A percentile compares a stretch with the other conserved stretches of the same genome.
phyloP scores from a whole-genome alignment of 2,888 invertebrate genomes.

The Drosophila lacicola region DNA sequence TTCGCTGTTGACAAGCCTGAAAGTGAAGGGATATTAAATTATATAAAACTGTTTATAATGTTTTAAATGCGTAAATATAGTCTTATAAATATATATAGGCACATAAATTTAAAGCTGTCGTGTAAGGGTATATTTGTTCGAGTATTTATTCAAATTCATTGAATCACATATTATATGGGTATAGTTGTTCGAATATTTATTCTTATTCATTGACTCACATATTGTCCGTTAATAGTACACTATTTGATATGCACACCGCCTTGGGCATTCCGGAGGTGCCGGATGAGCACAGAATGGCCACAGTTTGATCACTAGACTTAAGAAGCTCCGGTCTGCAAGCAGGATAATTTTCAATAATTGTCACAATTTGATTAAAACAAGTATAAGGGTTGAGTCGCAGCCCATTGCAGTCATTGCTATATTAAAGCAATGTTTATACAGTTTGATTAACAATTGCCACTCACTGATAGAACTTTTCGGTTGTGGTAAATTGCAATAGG shows the following conservation, averaged over 20 bases:
- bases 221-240: constrained; percentile 45
- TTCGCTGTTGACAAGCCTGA: constrained; percentile 48
- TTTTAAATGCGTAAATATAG: too few relatives aligned
- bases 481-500: constrained; percentile 39
- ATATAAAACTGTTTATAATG: too few relatives aligned
- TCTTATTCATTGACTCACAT: constrained; percentile 35
- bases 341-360: neutral
- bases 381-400: too few relatives aligned
- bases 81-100: too few relatives aligned
- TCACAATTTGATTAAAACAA: too few relatives aligned
- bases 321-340: constrained; percentile 46
- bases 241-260: constrained; percentile 63
- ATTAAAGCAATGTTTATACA: neutral
- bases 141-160: neutral
- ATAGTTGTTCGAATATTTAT: too few relatives aligned
- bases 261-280: constrained; percentile 77
- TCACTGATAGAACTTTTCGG: constrained; percentile 57
- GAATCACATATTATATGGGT: constrained; percentile 39
- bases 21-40: neutral
- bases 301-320: constrained; percentile 57
- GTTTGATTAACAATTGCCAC: neutral
- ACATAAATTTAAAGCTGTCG: too few relatives aligned
- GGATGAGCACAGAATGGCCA: constrained; percentile 71
- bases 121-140: too few relatives aligned
- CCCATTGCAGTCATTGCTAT: too few relatives aligned